Base-by-base conservation (phyloP, 2,113 vertebrate genomes). In the Misgurnus mizolepis region DNA sequence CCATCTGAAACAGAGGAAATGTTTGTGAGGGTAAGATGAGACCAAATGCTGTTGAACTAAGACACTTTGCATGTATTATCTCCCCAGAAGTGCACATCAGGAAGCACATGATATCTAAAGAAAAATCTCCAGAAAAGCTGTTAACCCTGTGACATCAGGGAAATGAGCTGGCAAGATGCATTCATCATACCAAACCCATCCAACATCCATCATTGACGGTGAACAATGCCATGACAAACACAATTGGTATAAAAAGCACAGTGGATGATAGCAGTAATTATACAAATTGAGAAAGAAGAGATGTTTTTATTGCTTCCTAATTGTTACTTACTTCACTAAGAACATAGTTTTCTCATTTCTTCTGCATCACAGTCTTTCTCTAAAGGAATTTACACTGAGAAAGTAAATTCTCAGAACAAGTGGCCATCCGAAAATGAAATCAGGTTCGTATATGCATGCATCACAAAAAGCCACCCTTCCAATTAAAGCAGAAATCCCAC, bases 71-170 rank as follows among this genome's bases (percentile, higher is more conserved):
- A 64, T 68, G 78, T 9, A 70, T 80, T 60, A 41, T 72, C 27
- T 84, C 78, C 56, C 76, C 67, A 64, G 62, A 18, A 7, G 67
- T 40, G 66, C 62, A 18, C 47, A 58, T 67, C 53, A 50, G 67
- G 66, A 80, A 64, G 61, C 70, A 58, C 55, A 7, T 22, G 22
- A 64, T 80, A 80, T 84, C 82, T 68, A 58, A 67, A 75, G 73
- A 74, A 65, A 55, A 43, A 80, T 82, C 65, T 62, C n/a, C 50
- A 60, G 67, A 79, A 76, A 78, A 47, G 62, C 68, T 34, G 78
- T 80, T 82, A 80, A 82, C 79, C 81, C 72, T 82, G 18, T 78
- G 81, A 81, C 81, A 76, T 70, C 70, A 53, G 15, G 49, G 5
- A 80, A 82, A 82, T 84, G 76, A 84, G 55, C 62, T 66, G 76